These are phyloP conservation scores for Tenebrio molitor DNA, from an alignment of 1,140 invertebrate species.

Conservation along the genomic window DNA sequence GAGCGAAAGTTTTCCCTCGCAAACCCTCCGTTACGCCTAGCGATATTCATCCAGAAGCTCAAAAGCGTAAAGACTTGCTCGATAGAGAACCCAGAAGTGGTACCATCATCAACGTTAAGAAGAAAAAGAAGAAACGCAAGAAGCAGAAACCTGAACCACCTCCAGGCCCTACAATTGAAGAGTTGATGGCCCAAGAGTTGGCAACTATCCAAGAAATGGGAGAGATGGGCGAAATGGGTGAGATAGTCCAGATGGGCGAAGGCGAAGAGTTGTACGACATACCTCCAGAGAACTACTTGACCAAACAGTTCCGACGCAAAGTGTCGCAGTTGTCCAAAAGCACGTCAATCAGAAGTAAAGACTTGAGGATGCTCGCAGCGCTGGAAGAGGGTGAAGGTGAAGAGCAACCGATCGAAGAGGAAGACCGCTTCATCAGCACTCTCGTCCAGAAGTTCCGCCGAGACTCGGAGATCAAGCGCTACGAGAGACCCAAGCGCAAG, in stretches of 20 bases:
- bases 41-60: slow-evolving; percentile 54
- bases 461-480: slow-evolving; percentile 58
- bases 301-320: slow-evolving; percentile 48
- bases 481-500: slow-evolving; percentile 64
- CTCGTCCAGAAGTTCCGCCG: slow-evolving; percentile 60
- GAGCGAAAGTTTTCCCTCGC: slow-evolving; percentile 58
- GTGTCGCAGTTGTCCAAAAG: slow-evolving; percentile 54
- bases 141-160: slow-evolving; percentile 47
- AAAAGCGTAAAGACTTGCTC: slow-evolving; percentile 50
- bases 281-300: slow-evolving; percentile 47
- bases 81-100: slow-evolving; percentile 60
- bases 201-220: slow-evolving; percentile 46
- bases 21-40: slow-evolving; percentile 56
- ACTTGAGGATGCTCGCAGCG: slow-evolving; percentile 5
- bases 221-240: slow-evolving; percentile 39
- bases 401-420: slow-evolving; percentile 10
- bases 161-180: slow-evolving; percentile 25
- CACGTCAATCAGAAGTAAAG: slow-evolving; percentile 57
- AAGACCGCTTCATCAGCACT: slow-evolving; percentile 46
- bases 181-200: slow-evolving; percentile 46
- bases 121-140: slow-evolving; percentile 40
- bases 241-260: slow-evolving; percentile 35
- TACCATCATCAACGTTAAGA: slow-evolving; percentile 59
- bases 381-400: background rate
- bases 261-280: background rate